phyloP scores from a whole-genome alignment of 1,140 invertebrate genomes.

The Ceratosolen fusciceps region DNA sequence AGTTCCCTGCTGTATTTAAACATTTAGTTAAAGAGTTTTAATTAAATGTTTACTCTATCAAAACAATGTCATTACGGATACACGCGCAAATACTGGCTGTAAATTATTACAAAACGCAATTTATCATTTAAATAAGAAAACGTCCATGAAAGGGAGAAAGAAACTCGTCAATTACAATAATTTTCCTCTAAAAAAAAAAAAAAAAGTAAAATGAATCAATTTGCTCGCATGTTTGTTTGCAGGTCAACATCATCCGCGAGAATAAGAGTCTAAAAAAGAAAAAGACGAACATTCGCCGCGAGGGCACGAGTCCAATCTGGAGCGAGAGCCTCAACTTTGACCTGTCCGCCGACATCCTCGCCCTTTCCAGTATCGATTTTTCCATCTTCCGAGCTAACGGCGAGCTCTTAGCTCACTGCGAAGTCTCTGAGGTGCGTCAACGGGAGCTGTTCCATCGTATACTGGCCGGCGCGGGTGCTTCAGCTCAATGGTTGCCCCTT shows the following conservation, averaged over 20 bases:
- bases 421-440: slow-evolving; percentile 70
- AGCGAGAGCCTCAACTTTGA: slow-evolving; percentile 91
- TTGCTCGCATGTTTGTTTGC: too few species aligned
- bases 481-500: slow-evolving; percentile 74
- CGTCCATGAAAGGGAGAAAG: too few species aligned
- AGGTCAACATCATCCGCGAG: slow-evolving; percentile 81
- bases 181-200: too few species aligned
- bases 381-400: slow-evolving; percentile 73
- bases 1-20: too few species aligned
- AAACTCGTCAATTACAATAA: too few species aligned
- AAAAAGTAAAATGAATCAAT: too few species aligned
- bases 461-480: slow-evolving; percentile 73
- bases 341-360: slow-evolving; percentile 75
- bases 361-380: slow-evolving; percentile 72
- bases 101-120: too few species aligned
- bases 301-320: slow-evolving; percentile 87
- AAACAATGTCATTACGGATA: too few species aligned
- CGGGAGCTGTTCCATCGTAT: slow-evolving; percentile 73
- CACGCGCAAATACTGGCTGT: too few species aligned
- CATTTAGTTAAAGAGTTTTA: too few species aligned
- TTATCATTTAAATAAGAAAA: too few species aligned
- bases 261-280: slow-evolving; percentile 88
- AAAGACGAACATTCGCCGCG: slow-evolving; percentile 89
- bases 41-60: too few species aligned
- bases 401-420: slow-evolving; percentile 71